Evolutionary conservation across 2,888 invertebrate species (phyloP), one percentile per base, ranked within the genome.

Genomic region (Lordiphosa fenestrarum): DNA sequence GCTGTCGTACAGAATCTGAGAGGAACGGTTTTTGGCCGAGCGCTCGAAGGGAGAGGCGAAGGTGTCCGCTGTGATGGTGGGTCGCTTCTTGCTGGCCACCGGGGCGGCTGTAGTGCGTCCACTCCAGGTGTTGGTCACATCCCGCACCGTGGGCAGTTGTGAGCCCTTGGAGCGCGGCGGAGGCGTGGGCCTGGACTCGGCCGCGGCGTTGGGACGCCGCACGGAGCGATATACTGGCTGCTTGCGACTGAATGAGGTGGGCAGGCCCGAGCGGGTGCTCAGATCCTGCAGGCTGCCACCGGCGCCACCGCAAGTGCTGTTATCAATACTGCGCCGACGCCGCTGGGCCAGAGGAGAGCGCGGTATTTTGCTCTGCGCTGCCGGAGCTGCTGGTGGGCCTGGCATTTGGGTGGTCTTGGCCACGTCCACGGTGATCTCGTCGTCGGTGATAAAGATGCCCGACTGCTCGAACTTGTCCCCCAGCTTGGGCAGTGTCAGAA

Each of bases 41-140:
- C 92, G 90, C 63, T 91, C 91, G 56, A 92, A 92, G 15, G 88
- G 41, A 3, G 41, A 23, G 76, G 90, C 91, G 49, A 94, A 95
- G 0, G 94, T 94, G 66, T 94, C 94, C 23, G 91, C 90, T 2
- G 91, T 92, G 57, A 93, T 85, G 1, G 91, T 90, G 1, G 92
- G 90, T 3, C 93, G 83, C 73, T 73, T 90, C 56, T 85, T 90
- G 73, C 64, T 87, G 80, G 65, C 86, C 4, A 78, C 67, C 0
- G 76, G 87, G 80, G 65, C 86, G 4, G 80, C 67, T 0, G 76
- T 90, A 19, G 78, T 78, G 36, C 95, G 91, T 1, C 95, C 95
- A 64, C 93, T 93, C 95, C 95, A 95, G 0, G 95, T 95, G 72
- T 94, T 94, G 53, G 93, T 92, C 1, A 92, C 91, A 44, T 92